Conservation (phyloP, 2,797 vertebrate species). For the Centropyge bicolor region DNA sequence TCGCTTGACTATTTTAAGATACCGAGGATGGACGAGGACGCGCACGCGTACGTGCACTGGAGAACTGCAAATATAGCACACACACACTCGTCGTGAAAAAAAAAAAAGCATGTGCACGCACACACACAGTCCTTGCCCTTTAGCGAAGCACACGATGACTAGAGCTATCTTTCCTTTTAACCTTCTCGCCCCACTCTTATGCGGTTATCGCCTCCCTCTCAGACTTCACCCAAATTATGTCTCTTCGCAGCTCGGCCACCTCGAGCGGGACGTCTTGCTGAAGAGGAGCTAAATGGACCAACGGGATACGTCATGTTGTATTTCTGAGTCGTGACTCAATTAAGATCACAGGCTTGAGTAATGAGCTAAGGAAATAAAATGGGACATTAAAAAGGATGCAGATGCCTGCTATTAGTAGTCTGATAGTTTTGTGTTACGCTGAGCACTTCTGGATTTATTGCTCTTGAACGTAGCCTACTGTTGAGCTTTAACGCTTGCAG, state of each 20-base stretch:
- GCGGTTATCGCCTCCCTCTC: conserved; percentile 82
- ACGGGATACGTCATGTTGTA: conserved; percentile 67
- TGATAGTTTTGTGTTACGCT: conserved; percentile 47
- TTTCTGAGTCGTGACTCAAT: conserved; percentile 72
- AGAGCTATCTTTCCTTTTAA: conserved; percentile 87
- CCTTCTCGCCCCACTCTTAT: conserved; percentile 81
- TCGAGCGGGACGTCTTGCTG: conserved; percentile 52
- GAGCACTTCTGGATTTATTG: conserved; percentile 39
- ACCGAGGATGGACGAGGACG: conserved; percentile 50
- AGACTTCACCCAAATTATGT: conserved; percentile 80
- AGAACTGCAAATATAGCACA: conserved; percentile 54
- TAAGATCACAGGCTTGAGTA: conserved; percentile 59
- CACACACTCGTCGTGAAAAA: too few species aligned
- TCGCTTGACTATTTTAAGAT: conserved; percentile 88
- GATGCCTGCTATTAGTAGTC: conserved; percentile 48
- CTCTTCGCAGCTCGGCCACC: conserved; percentile 75
- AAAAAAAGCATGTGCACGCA: conserved; percentile 50
- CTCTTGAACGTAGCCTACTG: conserved; percentile 28
- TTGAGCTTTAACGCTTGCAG: conserved; percentile 43
- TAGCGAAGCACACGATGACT: conserved; percentile 78
- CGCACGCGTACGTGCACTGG: conserved; percentile 18
- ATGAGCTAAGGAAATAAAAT: conserved; percentile 62
- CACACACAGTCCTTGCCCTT: conserved; percentile 67
- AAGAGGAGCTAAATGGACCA: conserved; percentile 50
- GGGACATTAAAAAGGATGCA: conserved; percentile 50